A percentile compares a stretch with the other conserved stretches of the same genome.
Evolutionary conservation across 2,113 vertebrate species (phyloP).

Genomic region (Petrocephalus zakoni): DNA sequence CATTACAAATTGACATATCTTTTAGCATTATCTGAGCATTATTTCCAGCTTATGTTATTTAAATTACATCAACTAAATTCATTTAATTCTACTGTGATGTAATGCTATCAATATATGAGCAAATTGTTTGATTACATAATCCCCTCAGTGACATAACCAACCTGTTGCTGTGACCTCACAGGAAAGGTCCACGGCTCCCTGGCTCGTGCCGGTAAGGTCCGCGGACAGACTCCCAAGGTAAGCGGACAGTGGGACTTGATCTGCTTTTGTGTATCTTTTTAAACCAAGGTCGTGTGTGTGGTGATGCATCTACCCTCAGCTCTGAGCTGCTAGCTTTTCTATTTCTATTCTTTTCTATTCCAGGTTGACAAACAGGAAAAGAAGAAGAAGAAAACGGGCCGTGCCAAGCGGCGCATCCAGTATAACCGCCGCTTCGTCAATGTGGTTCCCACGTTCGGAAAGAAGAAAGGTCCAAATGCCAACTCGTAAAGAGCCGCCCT

Average conservation of each 20-base stretch:
- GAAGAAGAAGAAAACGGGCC: conserved; percentile 75
- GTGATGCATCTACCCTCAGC: background rate
- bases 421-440: conserved; percentile 77
- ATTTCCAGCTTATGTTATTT: background rate
- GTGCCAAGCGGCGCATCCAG: conserved; percentile 74
- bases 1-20: too few species aligned
- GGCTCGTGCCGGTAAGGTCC: conserved; percentile 73
- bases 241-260: background rate
- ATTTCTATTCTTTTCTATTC: background rate
- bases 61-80: too few species aligned
- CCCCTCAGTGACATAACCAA: background rate
- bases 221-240: conserved; percentile 73
- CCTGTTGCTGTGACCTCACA: conserved; percentile 22
- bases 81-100: too few species aligned
- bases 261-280: background rate
- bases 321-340: background rate
- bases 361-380: conserved; percentile 76
- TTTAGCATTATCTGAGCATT: background rate
- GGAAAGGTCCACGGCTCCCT: conserved; percentile 74
- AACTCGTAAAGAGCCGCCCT: conserved; percentile 56
- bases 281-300: background rate
- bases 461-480: conserved; percentile 77
- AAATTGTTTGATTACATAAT: background rate
- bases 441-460: conserved; percentile 71
- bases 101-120: background rate